A percentile compares a stretch with the other conserved stretches of the same genome.
Evolutionary conservation across 2,888 invertebrate genomes (phyloP).

Genomic region (Dynastes tityus): DNA sequence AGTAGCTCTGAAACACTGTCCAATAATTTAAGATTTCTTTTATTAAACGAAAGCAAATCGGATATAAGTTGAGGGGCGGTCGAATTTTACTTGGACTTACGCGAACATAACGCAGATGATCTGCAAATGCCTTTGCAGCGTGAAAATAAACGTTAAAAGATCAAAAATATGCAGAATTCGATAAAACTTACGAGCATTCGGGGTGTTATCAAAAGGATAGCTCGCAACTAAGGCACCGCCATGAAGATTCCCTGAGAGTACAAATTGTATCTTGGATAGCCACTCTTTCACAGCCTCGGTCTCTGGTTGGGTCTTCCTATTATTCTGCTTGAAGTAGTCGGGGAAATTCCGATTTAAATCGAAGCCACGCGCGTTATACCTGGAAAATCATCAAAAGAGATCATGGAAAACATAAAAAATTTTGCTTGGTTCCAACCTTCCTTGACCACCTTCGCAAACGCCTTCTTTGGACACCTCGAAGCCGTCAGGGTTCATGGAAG

Average conservation of each 20-base stretch:
- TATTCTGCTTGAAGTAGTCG: slow-evolving; percentile 92
- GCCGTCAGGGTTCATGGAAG: slow-evolving; percentile 99
- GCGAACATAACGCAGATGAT: slow-evolving; percentile 82
- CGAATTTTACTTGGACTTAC: slow-evolving; percentile 71
- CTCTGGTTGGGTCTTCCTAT: slow-evolving; percentile 93
- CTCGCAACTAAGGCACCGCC: slow-evolving; percentile 97
- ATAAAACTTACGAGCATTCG: slow-evolving; percentile 87
- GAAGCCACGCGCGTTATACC: slow-evolving; percentile 90
- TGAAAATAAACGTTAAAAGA: not conserved
- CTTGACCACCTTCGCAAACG: slow-evolving; percentile 88
- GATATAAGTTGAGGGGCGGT: not conserved
- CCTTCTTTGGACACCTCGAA: slow-evolving; percentile 94
- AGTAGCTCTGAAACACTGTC: slow-evolving; percentile 89
- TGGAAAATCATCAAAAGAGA: slow-evolving; percentile 63
- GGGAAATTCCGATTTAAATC: slow-evolving; percentile 98
- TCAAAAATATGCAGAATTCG: not conserved
- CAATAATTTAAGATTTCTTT: slow-evolving; percentile 26
- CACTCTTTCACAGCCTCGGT: slow-evolving; percentile 95
- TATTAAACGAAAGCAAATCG: not conserved
- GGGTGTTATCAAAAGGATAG: slow-evolving; percentile 97
- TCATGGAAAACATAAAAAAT: not conserved
- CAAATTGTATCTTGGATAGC: slow-evolving; percentile 94
- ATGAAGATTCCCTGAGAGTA: slow-evolving; percentile 94
- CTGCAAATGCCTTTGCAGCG: slow-evolving; percentile 78
- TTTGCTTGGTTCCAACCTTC: slow-evolving; percentile 76